These are phyloP conservation scores for Daktulosphaira vitifoliae DNA, from an alignment of 1,140 invertebrate genomes.

Conservation along the genomic window DNA sequence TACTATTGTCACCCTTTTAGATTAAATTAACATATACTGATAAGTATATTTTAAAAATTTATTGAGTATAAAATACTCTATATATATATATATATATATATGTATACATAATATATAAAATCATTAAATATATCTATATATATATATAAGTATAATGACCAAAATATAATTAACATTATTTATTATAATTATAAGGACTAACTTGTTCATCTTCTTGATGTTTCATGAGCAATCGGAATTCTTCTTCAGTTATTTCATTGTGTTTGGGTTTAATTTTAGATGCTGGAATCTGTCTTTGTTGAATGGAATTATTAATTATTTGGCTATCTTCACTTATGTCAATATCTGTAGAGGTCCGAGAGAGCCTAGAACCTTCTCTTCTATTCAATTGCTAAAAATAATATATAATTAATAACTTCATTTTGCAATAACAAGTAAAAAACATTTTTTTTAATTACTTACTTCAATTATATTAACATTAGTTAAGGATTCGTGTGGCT, in stretches of 20 bases:
- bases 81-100: no score
- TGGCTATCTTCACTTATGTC: constrained; percentile 65
- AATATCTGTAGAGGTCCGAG: constrained; percentile 88
- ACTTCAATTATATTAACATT: constrained; percentile 99
- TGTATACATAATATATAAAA: constrained; percentile 31
- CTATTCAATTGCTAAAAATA: constrained; percentile 84
- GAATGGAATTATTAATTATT: not conserved
- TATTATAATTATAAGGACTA: constrained; percentile 39
- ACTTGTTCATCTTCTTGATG: constrained; percentile 61
- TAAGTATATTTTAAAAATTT: no score
- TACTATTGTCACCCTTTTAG: not conserved
- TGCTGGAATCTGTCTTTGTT: constrained; percentile 64
- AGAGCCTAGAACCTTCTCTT: constrained; percentile 96
- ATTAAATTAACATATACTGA: not conserved
- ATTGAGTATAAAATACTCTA: no score
- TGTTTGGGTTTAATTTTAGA: constrained; percentile 90
- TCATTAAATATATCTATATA: no score
- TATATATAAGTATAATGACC: no score
- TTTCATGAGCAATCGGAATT: constrained; percentile 94
- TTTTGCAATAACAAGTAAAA: not conserved
- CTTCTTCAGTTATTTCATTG: constrained; percentile 83
- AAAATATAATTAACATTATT: not conserved
- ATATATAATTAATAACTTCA: constrained; percentile 4
- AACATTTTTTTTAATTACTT: constrained; percentile 44
- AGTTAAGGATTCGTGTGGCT: constrained; percentile 97